These are phyloP conservation scores for Tetranychus cinnabarinus DNA, from an alignment of 1,140 invertebrate species.

Conservation along the genomic window DNA sequence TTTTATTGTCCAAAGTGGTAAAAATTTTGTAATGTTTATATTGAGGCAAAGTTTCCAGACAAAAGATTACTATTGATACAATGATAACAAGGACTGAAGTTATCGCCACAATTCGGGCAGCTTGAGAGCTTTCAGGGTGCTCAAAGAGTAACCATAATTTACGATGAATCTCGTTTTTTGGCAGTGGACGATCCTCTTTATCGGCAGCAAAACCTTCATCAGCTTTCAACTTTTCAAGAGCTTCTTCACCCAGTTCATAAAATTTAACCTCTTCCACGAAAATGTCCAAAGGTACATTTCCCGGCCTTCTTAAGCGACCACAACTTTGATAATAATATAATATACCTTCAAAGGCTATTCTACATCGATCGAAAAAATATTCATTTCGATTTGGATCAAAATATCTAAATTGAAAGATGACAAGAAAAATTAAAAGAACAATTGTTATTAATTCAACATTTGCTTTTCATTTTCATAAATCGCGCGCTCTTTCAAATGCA, in stretches of 20 bases:
- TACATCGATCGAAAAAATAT: slow-evolving; percentile 98
- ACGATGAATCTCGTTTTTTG: slow-evolving; percentile 81
- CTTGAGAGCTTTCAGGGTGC: slow-evolving; percentile 96
- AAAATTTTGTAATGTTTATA: slow-evolving; percentile 98
- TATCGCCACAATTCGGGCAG: slow-evolving; percentile 92
- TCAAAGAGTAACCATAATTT: slow-evolving; percentile 93
- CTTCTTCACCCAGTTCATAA: slow-evolving; percentile 52
- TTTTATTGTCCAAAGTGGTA: slow-evolving; percentile 58
- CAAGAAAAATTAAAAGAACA: neutral
- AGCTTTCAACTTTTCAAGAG: slow-evolving; percentile 83
- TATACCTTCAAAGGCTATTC: slow-evolving; percentile 92
- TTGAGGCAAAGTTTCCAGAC: slow-evolving; percentile 94
- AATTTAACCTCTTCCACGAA: slow-evolving; percentile 75
- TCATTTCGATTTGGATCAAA: slow-evolving; percentile 95
- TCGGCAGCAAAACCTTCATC: slow-evolving; percentile 27
- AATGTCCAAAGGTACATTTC: slow-evolving; percentile 92
- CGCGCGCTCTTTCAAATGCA: too few species aligned
- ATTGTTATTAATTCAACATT: too few species aligned
- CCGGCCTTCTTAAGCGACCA: slow-evolving; percentile 76
- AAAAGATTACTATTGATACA: slow-evolving; percentile 98
- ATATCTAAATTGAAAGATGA: slow-evolving; percentile 28
- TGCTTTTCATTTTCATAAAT: too few species aligned
- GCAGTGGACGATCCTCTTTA: slow-evolving; percentile 55
- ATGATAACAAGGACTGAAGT: slow-evolving; percentile 97
- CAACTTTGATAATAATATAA: slow-evolving; percentile 99